A percentile compares a stretch with the other conserved stretches of the same genome.
Evolutionary conservation across 2,888 invertebrate species (phyloP).

Genomic region (Sthenelais limicola): DNA sequence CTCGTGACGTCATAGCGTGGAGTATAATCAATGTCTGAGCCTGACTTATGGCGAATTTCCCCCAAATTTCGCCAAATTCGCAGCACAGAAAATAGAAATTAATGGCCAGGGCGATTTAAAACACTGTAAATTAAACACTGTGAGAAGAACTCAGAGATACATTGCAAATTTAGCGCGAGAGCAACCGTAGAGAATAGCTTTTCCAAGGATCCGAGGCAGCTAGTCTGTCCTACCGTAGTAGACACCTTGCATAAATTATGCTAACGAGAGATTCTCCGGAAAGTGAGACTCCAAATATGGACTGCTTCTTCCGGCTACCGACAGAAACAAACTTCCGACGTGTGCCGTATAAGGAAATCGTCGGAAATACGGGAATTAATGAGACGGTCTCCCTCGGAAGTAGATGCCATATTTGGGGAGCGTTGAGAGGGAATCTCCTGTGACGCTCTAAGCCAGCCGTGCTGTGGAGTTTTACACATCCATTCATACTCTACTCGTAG

Average conservation of each 20-base stretch:
- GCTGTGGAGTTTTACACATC: constrained; percentile 20
- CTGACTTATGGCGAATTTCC: constrained; percentile 1
- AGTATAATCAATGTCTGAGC: neutral
- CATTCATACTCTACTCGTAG: constrained; percentile 26
- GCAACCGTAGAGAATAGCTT: neutral
- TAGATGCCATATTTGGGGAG: constrained; percentile 15
- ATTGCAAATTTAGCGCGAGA: neutral
- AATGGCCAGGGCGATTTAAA: neutral
- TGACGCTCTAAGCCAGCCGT: neutral
- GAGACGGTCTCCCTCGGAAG: constrained; percentile 28
- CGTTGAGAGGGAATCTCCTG: neutral
- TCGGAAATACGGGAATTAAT: constrained; percentile 30
- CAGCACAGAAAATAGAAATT: neutral
- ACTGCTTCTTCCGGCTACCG: constrained; percentile 32
- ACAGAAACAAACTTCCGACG: constrained; percentile 24
- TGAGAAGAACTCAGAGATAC: neutral
- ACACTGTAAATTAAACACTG: too few relatives aligned
- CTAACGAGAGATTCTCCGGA: constrained; percentile 5
- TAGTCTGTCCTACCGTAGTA: constrained; percentile 15
- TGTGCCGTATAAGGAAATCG: constrained; percentile 19
- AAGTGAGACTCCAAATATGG: constrained; percentile 42
- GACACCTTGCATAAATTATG: constrained; percentile 18
- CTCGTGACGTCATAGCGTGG: constrained; percentile 11
- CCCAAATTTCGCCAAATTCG: neutral
- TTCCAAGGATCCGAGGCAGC: neutral